These are phyloP conservation scores for Drosophila bifasciata DNA, from an alignment of 1,140 invertebrate genomes.

Conservation along the genomic window DNA sequence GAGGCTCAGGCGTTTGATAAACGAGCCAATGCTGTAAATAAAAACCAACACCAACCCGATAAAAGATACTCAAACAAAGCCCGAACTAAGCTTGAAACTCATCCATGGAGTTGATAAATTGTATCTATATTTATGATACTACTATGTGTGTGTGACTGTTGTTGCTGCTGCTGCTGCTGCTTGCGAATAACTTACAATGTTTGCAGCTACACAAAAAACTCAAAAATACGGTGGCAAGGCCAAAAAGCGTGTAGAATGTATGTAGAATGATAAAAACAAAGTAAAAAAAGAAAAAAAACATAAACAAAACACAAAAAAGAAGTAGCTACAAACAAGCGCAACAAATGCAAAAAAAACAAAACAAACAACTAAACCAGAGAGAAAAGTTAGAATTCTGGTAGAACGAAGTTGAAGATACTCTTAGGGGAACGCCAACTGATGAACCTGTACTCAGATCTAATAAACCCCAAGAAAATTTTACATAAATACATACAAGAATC, in stretches of 20 bases:
- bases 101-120: conserved; percentile 73
- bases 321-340: conserved; percentile 45
- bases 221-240: conserved; percentile 59
- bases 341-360: conserved; percentile 15
- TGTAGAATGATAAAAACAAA: conserved; percentile 19
- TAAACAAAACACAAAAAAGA: conserved; percentile 34
- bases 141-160: conserved; percentile 2
- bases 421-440: no score
- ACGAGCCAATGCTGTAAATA: conserved; percentile 64
- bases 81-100: conserved; percentile 47
- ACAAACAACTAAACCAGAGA: conserved; percentile 19
- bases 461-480: no score
- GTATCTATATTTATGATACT: conserved; percentile 69
- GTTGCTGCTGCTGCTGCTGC: conserved; percentile 62
- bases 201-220: conserved; percentile 51
- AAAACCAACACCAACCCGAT: conserved; percentile 21
- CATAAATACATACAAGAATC: no score
- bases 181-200: conserved; percentile 72
- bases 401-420: no score
- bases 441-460: no score
- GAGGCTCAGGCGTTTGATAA: conserved; percentile 66
- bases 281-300: conserved; percentile 30
- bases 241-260: conserved; percentile 62
- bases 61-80: conserved; percentile 44
- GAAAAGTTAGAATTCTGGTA: not conserved